Percentiles rank a stretch among this genome's conserved stretches.
phyloP scores from a whole-genome alignment of 2,113 vertebrate species.

The Thamnaconus septentrionalis region DNA sequence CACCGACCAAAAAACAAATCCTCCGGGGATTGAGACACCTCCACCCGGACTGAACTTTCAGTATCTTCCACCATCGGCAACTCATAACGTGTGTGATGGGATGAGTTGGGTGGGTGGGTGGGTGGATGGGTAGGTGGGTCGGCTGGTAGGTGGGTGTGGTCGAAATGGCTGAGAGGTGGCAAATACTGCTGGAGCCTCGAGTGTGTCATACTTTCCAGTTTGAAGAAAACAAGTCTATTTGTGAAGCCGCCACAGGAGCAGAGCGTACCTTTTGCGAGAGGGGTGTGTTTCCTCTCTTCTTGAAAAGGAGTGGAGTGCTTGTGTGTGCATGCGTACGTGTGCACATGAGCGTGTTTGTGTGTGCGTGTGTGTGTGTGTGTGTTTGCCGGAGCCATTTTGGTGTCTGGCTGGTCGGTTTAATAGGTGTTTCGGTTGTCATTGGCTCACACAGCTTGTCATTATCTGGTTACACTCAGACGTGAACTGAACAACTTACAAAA shows the following conservation, averaged over 20 bases:
- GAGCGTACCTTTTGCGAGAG: conserved; percentile 65
- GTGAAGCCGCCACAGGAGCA: conserved; percentile 58
- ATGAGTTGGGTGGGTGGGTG: conserved; percentile 52
- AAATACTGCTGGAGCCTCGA: conserved; percentile 32
- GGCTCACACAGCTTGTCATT: conserved; percentile 42
- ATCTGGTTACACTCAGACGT: conserved; percentile 30
- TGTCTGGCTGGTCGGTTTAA: conserved; percentile 29
- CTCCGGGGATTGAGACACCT: conserved; percentile 8
- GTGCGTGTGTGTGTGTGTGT: conserved; percentile 19
- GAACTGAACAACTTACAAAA: conserved; percentile 21
- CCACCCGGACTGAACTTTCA: conserved; percentile 34
- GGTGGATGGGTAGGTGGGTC: conserved; percentile 12
- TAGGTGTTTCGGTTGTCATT: conserved; percentile 40
- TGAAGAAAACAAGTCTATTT: conserved; percentile 74
- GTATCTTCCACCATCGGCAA: conserved; percentile 37
- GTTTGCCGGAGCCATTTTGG: conserved; percentile 14
- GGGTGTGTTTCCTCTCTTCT: conserved; percentile 15
- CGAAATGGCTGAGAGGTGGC: conserved; percentile 17
- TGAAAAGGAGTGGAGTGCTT: not conserved
- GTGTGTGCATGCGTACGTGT: conserved; percentile 13
- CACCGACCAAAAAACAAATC: conserved; percentile 9
- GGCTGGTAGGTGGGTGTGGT: conserved; percentile 46
- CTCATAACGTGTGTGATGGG: conserved; percentile 42
- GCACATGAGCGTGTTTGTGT: not conserved
- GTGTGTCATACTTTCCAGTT: conserved; percentile 64